Evolutionary conservation across 2,113 vertebrate genomes (phyloP), one percentile per base, ranked within the genome.

Genomic region (Aspiorhynchus laticeps): DNA sequence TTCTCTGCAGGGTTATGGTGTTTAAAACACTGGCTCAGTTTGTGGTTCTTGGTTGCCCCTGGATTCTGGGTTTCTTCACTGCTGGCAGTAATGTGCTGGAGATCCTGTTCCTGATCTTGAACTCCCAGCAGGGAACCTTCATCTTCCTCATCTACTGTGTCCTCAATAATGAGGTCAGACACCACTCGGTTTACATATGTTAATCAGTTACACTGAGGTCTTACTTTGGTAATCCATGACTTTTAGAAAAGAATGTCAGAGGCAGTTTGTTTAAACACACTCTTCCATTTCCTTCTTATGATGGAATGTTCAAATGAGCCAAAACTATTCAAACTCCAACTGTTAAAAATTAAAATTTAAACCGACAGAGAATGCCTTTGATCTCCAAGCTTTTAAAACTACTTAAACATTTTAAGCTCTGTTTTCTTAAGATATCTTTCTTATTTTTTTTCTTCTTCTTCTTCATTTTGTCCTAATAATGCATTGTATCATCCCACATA

Each of bases 11-110:
- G 88, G 87, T 90, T 12, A 86, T 94, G 85, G 92, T 90, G 4
- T 26, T 94, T 86, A 94, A 94, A 0, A 91, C 93, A 11, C 63
- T 94, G 0, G 92, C 93, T 1, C 95, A 95, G 83, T 90, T 94
- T 33, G 81, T 93, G 0, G 83, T 95, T 85, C 41, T 95, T 75
- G 95, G 94, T 15, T 89, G 89, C 59, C 92, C 93, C 3, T 95
- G 94, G 53, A 21, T 56, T 56, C 53, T 56, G 19, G 53, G 53
- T 56, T 56, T 56, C 19, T 56, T 56, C 53, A 56, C 53, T 56
- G 24, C 21, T 21, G 7, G 2, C 53, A 56, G 7, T 56, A 21
- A 56, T 0, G 84, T 80, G 48, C 88, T 86, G 36, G 85, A 56
- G 53, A 21, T 53, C 46, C 12, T 48, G 12, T 48, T 53, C 15